Evolutionary conservation across 2,888 invertebrate species (phyloP), one percentile per base, ranked within the genome.

Genomic region (Frankliniella fusca): DNA sequence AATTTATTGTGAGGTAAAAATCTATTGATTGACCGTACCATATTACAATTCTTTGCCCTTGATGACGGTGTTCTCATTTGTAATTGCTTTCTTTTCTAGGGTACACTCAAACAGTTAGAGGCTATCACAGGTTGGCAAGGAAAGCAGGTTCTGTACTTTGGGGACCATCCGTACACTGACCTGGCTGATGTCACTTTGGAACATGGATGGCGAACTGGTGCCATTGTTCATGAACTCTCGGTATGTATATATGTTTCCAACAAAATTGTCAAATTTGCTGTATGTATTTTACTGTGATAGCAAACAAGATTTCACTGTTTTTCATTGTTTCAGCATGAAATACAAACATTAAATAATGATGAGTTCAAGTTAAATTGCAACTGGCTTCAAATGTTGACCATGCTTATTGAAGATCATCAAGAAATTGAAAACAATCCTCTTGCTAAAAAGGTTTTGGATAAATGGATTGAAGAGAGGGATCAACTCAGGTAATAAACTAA

Each of bases 81-180:
- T 23, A 49, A 20, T 27, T 82, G 11, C 20, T 38, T 81, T 81
- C 7, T 50, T 28, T 80, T 83, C 27, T 87, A 97, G 96, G 98
- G 98, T 0, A 98, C 97, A 70, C 94, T 98, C 28, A 94, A 94
- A 86, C 95, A 97, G 87, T 90, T 99, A 54, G 96, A 97, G 88
- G 94, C 95, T 83, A 90, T 98, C 87, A 98, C 97, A 0, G 97
- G 95, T 0, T 98, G 98, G 97, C 90, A 91, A 83, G 97, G 97
- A 0, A 94, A 95, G 86, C 94, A 95, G 86, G 98, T 98, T 79
- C 89, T 99, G 38, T 99, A 99, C 89, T 98, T 98, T 89, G 98
- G 99, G 0, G 99, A 99, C 90, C 99, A 99, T 90, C 98, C 98
- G 0, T 98, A 98, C 89, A 96, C 94, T 86, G 99, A 99, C 89